These are phyloP conservation scores for Syngnathus scovelli DNA, from an alignment of 2,113 vertebrate genomes.

Conservation along the genomic window DNA sequence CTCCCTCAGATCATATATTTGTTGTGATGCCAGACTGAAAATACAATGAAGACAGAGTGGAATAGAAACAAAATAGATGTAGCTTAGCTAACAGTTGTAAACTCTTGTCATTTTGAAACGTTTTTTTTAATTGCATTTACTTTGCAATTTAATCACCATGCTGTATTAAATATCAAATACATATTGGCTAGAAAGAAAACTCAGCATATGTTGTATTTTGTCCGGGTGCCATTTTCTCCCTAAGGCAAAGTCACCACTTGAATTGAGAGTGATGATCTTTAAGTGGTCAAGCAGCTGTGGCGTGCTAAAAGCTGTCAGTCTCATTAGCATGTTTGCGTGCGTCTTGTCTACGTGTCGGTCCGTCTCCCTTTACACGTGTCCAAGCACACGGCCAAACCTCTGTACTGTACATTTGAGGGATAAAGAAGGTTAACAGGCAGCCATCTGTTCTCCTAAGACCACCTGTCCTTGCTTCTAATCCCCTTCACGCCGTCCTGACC, in stretches of 20 bases:
- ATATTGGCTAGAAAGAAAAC: background rate
- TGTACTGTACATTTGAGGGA: constrained; percentile 35
- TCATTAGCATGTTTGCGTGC: background rate
- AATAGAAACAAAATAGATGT: too few relatives aligned
- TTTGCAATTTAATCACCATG: background rate
- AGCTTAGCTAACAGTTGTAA: too few relatives aligned
- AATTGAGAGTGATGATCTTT: background rate
- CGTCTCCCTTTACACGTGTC: constrained; percentile 9
- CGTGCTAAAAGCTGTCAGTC: background rate
- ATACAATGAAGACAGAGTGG: too few relatives aligned
- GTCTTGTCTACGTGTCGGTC: constrained; percentile 5
- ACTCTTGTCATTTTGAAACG: too few relatives aligned
- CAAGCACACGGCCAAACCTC: constrained; percentile 20
- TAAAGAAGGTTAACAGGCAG: constrained; percentile 51
- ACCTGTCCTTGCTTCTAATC: constrained; percentile 52
- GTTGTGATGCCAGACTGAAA: too few relatives aligned
- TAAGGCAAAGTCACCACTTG: background rate
- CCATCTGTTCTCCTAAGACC: constrained; percentile 60
- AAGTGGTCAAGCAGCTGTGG: constrained; percentile 2
- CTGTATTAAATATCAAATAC: background rate
- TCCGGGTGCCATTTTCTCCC: background rate
- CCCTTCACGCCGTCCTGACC: constrained; percentile 46
- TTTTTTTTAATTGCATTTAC: background rate
- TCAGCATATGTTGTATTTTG: background rate
- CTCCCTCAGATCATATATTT: too few relatives aligned